Evolutionary conservation across 2,113 vertebrate genomes (phyloP).

Genomic region (Empidonax traillii): DNA sequence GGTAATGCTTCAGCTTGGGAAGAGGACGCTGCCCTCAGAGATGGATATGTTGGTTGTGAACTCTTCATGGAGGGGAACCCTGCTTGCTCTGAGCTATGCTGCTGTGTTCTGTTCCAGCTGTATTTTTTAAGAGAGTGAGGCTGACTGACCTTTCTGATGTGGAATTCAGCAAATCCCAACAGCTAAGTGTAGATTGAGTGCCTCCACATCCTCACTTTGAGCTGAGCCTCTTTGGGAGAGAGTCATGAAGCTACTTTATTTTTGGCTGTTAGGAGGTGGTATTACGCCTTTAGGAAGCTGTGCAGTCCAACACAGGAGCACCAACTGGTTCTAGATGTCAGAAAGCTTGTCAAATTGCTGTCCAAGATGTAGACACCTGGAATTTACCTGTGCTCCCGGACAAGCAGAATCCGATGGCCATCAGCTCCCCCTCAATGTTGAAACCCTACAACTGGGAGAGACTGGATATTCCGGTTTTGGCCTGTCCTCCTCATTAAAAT

Average conservation of each 20-base stretch:
- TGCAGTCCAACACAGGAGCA: not conserved
- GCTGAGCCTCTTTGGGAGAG: not conserved
- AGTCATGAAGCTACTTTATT: not conserved
- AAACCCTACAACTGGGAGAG: not conserved
- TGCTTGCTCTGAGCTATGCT: not conserved
- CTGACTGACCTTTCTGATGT: not conserved
- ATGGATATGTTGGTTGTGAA: not conserved
- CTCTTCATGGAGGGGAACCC: not conserved
- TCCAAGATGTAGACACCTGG: not conserved
- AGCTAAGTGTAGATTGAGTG: not conserved
- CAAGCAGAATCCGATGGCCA: not conserved
- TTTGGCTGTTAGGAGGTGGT: not conserved
- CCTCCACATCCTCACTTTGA: not conserved
- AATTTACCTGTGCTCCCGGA: not conserved
- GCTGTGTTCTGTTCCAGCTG: not conserved
- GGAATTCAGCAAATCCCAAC: not conserved
- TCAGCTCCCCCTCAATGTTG: not conserved
- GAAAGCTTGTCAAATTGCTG: rapidly evolving
- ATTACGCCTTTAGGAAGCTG: not conserved
- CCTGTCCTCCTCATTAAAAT: constrained; percentile 18
- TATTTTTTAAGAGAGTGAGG: not conserved
- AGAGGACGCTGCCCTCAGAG: not conserved
- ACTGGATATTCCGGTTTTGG: not conserved
- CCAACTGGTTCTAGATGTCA: not conserved
- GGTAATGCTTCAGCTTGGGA: not conserved